Evolutionary conservation across 2,888 invertebrate species (phyloP).

Genomic region (Metacarcinus magister): DNA sequence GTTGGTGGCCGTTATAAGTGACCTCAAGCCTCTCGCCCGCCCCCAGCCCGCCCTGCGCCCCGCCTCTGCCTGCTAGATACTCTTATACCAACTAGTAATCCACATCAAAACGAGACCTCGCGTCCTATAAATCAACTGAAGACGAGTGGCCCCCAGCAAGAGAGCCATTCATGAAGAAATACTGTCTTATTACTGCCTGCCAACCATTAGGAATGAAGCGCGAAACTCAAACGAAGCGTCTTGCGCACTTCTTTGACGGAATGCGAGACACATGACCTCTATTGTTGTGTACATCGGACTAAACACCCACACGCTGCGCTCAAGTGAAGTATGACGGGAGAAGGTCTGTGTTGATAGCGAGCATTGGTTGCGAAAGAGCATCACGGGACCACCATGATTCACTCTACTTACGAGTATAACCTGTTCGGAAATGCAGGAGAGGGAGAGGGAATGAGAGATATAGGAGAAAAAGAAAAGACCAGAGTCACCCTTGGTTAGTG

Average conservation of each 20-base stretch:
- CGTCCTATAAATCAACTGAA: conserved; percentile 71
- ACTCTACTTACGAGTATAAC: not conserved
- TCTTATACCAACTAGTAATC: conserved; percentile 52
- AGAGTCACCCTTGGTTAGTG: conserved; percentile 19
- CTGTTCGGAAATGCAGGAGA: not conserved
- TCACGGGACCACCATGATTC: not conserved
- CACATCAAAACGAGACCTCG: conserved; percentile 67
- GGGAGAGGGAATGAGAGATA: too few species aligned
- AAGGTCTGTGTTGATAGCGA: not conserved
- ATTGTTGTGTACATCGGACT: not conserved
- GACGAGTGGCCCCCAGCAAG: conserved; percentile 62
- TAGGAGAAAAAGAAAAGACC: not conserved
- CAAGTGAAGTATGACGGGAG: not conserved
- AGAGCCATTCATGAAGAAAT: conserved; percentile 55
- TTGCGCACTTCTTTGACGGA: conserved; percentile 66
- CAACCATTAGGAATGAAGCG: conserved; percentile 73
- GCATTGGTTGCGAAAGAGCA: not conserved
- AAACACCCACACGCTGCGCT: not conserved
- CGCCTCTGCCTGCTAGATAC: conserved; percentile 46
- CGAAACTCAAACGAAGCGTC: conserved; percentile 69
- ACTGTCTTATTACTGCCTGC: conserved; percentile 57
- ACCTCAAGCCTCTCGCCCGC: conserved; percentile 66
- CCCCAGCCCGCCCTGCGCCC: not conserved
- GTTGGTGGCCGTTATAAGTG: conserved; percentile 74
- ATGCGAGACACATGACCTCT: not conserved